These are phyloP conservation scores for Nemurella pictetii DNA, from an alignment of 2,888 invertebrate genomes.

Conservation along the genomic window DNA sequence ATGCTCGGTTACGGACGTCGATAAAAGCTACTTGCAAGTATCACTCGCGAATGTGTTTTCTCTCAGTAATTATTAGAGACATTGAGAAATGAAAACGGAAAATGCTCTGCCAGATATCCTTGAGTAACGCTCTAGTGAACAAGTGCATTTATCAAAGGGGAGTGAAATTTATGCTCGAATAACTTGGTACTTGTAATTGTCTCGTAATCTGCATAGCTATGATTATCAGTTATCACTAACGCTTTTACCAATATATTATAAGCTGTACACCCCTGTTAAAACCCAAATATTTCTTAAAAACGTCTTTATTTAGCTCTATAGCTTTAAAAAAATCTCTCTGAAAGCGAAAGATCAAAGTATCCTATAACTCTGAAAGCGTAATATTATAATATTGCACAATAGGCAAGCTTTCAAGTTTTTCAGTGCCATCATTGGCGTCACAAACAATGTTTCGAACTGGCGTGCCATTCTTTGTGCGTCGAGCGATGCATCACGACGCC, in stretches of 20 bases:
- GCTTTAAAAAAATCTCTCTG: neutral
- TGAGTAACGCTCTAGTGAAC: too few relatives aligned
- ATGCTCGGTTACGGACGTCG: neutral
- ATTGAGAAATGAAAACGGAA: neutral
- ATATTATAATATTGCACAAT: constrained; percentile 2
- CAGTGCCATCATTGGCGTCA: neutral
- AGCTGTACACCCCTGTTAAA: too few relatives aligned
- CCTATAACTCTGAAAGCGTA: neutral
- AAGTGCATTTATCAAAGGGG: neutral
- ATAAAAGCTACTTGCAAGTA: neutral
- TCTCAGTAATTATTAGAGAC: neutral
- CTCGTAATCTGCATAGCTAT: too few relatives aligned
- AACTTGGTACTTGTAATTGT: too few relatives aligned
- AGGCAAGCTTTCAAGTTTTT: constrained; percentile 13
- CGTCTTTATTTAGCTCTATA: neutral
- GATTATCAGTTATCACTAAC: too few relatives aligned
- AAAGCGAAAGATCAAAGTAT: neutral
- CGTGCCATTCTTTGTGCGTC: constrained; percentile 6
- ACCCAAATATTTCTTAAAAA: neutral
- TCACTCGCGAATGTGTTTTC: neutral
- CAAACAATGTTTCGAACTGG: constrained; percentile 11
- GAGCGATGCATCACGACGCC: constrained; percentile 21
- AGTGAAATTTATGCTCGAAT: neutral
- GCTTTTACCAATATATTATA: too few relatives aligned
- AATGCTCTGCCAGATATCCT: neutral